Evolutionary conservation across 2,888 invertebrate species (phyloP), one percentile per base, ranked within the genome.

Genomic region (Ophion obscuratus): DNA sequence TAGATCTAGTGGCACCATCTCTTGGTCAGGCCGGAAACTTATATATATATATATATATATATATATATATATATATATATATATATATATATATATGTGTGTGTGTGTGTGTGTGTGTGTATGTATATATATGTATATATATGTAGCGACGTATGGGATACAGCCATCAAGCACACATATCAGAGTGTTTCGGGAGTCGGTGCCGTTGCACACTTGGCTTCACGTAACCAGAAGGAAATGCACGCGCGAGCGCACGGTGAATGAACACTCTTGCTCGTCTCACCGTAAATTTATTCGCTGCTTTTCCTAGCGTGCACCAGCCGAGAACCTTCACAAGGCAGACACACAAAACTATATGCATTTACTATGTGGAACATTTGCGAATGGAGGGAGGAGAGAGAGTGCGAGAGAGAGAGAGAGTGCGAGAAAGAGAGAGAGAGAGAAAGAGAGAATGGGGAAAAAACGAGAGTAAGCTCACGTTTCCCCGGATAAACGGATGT

Each of bases 271-370:
- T 74, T 62, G 78, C 78, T 85, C 70, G 74, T 70, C 81, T 75
- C 74, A 68, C 81, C 78, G 75, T 81, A 73, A 85, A 85, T 85
- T 85, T 81, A 85, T 85, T 85, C 64, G 81, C 74, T 62, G 74
- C 74, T 75, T 81, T 67, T 73, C 40, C 71, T 44, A 81, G 64
- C 74, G 57, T 70, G 64, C 59, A 75, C 75, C 77, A 68, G 59
- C 36, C 57, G 57, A 67, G 57, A 68, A 36, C 59, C 77, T 67
- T 77, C 77, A 77, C 77, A 77, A 67, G 36, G 68, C 66, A 67
- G 66, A 74, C 74, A 67, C 27, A 44, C 62, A 73, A 84, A 76
- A 77, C 57, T 84, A 76, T 78, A 78, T 81, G 78, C 85, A 75
- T 74, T 81, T 75, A 20, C 73, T 66, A 73, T 66, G 53, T 67